Percentiles rank a stretch among this genome's conserved stretches.
Conservation (phyloP, 2,113 vertebrate genomes). For the Gorsachius goisagi region DNA sequence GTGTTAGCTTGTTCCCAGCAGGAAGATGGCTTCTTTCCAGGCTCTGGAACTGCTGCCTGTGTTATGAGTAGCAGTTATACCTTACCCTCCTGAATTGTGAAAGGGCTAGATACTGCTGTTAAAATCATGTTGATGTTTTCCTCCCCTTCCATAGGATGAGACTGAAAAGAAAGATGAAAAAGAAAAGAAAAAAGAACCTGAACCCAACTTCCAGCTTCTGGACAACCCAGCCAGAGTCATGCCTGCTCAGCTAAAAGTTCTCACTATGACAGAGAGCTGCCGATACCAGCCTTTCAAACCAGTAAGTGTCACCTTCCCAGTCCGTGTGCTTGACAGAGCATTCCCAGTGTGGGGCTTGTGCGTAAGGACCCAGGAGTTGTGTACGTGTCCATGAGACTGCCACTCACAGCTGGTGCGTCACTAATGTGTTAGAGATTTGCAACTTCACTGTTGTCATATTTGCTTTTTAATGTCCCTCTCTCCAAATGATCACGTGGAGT, state of each 20-base stretch:
- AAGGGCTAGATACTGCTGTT: neutral
- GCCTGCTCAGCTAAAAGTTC: slow-evolving; percentile 97
- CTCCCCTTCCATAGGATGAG: slow-evolving; percentile 71
- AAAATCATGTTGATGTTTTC: neutral
- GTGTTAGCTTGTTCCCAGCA: neutral
- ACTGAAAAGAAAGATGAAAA: slow-evolving; percentile 91
- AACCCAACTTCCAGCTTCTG: slow-evolving; percentile 93
- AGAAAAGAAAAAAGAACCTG: slow-evolving; percentile 96
- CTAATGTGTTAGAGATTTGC: neutral
- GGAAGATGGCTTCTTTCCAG: neutral
- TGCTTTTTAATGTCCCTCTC: neutral
- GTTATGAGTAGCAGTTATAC: neutral
- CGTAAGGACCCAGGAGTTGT: neutral
- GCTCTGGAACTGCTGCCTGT: neutral
- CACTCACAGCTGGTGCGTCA: neutral
- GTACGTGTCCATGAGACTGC: neutral
- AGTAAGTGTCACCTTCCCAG: slow-evolving; percentile 66
- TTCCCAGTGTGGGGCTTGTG: neutral
- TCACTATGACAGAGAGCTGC: slow-evolving; percentile 91
- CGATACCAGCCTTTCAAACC: slow-evolving; percentile 98
- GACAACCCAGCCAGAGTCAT: slow-evolving; percentile 96
- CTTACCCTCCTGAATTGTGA: neutral
- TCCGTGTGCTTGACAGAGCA: fast-evolving
- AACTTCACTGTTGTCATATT: neutral
- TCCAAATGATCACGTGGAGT: neutral